These are phyloP conservation scores for Pardalotus punctatus DNA, from an alignment of 2,113 vertebrate species.

Conservation along the genomic window DNA sequence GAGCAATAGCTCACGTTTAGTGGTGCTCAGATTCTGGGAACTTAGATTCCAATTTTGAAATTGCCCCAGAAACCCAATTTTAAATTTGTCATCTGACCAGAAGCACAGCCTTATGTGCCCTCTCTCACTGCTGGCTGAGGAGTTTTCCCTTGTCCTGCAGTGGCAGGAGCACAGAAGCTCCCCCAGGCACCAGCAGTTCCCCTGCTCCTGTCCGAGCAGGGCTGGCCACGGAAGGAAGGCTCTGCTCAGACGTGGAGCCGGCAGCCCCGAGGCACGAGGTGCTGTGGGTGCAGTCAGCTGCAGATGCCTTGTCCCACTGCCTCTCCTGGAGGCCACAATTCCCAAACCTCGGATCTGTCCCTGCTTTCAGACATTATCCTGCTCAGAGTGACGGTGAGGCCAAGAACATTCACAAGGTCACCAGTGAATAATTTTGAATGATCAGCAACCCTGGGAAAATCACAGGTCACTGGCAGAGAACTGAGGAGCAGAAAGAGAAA, in stretches of 20 bases:
- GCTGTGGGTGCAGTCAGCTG: neutral
- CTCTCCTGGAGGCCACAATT: neutral
- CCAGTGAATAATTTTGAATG: neutral
- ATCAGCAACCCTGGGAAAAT: neutral
- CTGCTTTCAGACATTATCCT: neutral
- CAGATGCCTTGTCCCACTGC: fast-evolving
- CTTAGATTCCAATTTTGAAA: neutral
- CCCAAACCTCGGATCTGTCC: neutral
- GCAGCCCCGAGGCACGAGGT: neutral
- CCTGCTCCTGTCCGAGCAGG: neutral
- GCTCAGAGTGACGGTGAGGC: neutral
- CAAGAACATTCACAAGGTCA: neutral
- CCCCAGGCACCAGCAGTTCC: neutral
- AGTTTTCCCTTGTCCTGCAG: neutral
- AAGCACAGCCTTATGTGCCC: neutral
- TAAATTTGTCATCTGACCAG: neutral
- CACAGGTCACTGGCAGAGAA: neutral
- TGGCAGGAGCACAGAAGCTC: neutral
- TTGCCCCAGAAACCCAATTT: neutral
- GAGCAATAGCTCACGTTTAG: neutral
- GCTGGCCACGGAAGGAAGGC: neutral
- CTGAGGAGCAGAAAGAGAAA: neutral
- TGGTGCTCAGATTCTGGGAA: neutral
- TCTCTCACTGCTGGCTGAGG: neutral
- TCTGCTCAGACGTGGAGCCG: neutral